Evolutionary conservation across 2,888 invertebrate species (phyloP), one percentile per base, ranked within the genome.

Genomic region (Trisateles emortualis): DNA sequence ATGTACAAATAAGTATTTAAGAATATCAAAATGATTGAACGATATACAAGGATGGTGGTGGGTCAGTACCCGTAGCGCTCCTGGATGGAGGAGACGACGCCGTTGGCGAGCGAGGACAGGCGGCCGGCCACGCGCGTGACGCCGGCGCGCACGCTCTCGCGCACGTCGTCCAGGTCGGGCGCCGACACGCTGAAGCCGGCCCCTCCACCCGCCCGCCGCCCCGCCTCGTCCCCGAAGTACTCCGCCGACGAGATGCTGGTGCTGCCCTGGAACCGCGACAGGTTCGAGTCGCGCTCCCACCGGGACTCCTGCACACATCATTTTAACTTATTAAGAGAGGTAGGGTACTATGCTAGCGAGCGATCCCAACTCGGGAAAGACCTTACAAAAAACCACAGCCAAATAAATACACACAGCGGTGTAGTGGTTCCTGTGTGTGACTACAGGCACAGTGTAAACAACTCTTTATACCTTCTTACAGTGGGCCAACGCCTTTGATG

Each of bases 201-300:
- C 76, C 74, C 49, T 87, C 81, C 41, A 52, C 22, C 29, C 38
- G 16, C n/a, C n/a, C n/a, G n/a, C n/a, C 54, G 66, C 55, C 40
- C 53, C 51, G 33, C 53, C 59, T 61, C 86, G 10, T 89, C 93
- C 24, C 96, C 96, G 93, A 99, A 99, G 86, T 97, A 97, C 87
- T 99, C 99, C 2, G 98, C 97, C 14, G 99, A 99, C 17, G 99
- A 99, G 87, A 99, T 99, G 88, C 98, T 97, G 64, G 95, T 96
- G 72, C 98, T 98, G 56, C 99, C 99, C 89, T 98, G 98, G 93
- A 99, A 99, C 65, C 98, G 87, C n/a, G 88, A 81, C 79, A 95
- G 86, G 85, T 94, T 95, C 41, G 94, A 88, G 72, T 94, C 94
- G 29, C 93, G 90, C 81, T 94, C 94, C 75, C 80, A 81, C 30